Percentiles rank a stretch among this genome's conserved stretches.
Evolutionary conservation across 2,888 invertebrate genomes (phyloP).

Genomic region (Hybos culiciformis): DNA sequence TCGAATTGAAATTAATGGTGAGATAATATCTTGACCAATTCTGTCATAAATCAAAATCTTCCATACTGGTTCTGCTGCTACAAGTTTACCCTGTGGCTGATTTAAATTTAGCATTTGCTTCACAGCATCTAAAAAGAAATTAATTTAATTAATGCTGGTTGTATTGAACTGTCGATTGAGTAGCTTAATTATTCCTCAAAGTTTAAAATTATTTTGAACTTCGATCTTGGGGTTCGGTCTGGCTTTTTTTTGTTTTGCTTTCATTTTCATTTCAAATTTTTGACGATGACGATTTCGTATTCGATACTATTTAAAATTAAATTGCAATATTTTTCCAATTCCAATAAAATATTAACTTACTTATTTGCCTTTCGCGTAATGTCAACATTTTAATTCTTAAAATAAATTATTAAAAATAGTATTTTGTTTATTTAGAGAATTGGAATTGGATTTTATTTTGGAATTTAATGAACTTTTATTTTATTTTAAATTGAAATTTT

Average conservation of each 20-base stretch:
- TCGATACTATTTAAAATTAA: not conserved
- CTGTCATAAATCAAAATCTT: slow-evolving; percentile 93
- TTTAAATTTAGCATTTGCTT: slow-evolving; percentile 95
- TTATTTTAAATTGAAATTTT: no score
- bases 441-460: no score
- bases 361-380: slow-evolving; percentile 57
- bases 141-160: not conserved
- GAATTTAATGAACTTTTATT: no score
- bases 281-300: not conserved
- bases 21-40: slow-evolving; percentile 95
- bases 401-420: no score
- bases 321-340: not conserved
- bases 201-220: no score
- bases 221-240: no score
- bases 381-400: slow-evolving; percentile 45
- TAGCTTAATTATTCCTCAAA: not conserved
- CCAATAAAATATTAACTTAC: slow-evolving; percentile 34
- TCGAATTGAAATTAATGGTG: slow-evolving; percentile 89
- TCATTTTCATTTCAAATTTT: not conserved
- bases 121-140: slow-evolving; percentile 57
- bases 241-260: no score
- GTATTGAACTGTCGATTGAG: not conserved
- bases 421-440: no score
- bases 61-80: slow-evolving; percentile 82
- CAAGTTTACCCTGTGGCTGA: slow-evolving; percentile 58